Conservation (phyloP, 2,113 vertebrate species). For the Limnothrissa miodon region DNA sequence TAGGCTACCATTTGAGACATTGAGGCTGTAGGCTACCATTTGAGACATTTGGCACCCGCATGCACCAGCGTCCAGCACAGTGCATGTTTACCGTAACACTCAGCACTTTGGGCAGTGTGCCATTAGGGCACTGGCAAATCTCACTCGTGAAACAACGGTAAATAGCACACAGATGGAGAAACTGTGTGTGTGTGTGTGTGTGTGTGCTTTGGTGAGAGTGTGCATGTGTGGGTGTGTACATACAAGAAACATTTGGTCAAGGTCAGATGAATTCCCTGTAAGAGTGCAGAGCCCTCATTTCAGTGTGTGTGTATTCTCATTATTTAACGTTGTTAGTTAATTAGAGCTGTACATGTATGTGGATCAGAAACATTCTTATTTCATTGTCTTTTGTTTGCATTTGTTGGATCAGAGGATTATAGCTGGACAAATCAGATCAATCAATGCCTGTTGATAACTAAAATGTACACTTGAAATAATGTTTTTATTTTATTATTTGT, state of each 20-base stretch:
- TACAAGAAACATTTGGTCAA: not conserved
- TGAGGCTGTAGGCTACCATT: no score
- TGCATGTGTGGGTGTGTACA: not conserved
- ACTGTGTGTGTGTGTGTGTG: conserved; percentile 19
- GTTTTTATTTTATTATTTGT: no score
- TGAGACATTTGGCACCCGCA: conserved; percentile 54
- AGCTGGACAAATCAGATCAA: not conserved
- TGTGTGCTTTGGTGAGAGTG: conserved; percentile 11
- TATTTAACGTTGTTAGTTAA: not conserved
- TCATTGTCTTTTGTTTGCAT: not conserved
- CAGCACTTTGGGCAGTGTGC: conserved; percentile 57
- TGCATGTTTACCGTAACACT: conserved; percentile 64
- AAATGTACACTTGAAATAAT: no score
- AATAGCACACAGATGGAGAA: conserved; percentile 22
- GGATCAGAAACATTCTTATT: not conserved
- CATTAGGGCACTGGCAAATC: conserved; percentile 49
- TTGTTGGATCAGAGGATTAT: not conserved
- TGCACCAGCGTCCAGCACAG: conserved; percentile 50
- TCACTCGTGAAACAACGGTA: conserved; percentile 49
- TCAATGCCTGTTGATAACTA: not conserved
- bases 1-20: conserved; percentile 54
- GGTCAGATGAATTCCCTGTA: not conserved
- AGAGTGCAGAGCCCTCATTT: not conserved
- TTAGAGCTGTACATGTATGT: not conserved
- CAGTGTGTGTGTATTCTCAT: not conserved